These are phyloP conservation scores for Monodelphis domestica DNA, from an alignment of 2,797 vertebrate species.

Conservation along the genomic window DNA sequence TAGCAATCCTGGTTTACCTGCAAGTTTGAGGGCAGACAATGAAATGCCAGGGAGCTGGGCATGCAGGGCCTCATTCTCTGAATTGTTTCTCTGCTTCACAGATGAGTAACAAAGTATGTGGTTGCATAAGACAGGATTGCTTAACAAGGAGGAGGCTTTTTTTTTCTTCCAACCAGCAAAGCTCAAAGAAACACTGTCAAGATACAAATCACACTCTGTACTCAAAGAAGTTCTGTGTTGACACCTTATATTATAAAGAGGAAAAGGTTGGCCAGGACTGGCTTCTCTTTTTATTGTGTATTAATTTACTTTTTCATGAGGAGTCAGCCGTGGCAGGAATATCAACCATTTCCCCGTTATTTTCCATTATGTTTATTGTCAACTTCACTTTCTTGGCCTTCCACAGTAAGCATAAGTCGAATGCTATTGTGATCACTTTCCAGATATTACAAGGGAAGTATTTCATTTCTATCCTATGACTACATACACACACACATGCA, in stretches of 20 bases:
- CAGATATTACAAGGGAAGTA: neutral
- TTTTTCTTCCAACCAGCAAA: slow-evolving; percentile 73
- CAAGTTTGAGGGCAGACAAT: neutral
- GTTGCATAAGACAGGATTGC: slow-evolving; percentile 83
- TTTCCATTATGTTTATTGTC: slow-evolving; percentile 58
- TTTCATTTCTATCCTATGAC: neutral
- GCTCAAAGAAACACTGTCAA: slow-evolving; percentile 76
- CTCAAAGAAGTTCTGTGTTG: slow-evolving; percentile 61
- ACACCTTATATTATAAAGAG: slow-evolving; percentile 54
- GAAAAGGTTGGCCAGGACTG: neutral
- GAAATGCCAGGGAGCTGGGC: neutral
- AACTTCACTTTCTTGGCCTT: slow-evolving; percentile 53
- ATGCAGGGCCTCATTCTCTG: slow-evolving; percentile 76
- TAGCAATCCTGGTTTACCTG: slow-evolving; percentile 74
- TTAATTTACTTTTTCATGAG: slow-evolving; percentile 66
- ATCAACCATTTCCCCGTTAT: slow-evolving; percentile 15
- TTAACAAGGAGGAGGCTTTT: slow-evolving; percentile 79
- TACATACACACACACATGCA: neutral
- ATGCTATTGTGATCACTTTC: slow-evolving; percentile 32
- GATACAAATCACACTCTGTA: slow-evolving; percentile 76
- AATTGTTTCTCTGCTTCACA: slow-evolving; percentile 79
- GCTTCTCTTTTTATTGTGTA: slow-evolving; percentile 58
- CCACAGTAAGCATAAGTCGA: slow-evolving; percentile 38
- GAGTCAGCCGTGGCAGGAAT: slow-evolving; percentile 52
- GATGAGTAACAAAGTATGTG: slow-evolving; percentile 76